Evolutionary conservation across 2,888 invertebrate species (phyloP).

Genomic region (Drosophila trichaetosa): DNA sequence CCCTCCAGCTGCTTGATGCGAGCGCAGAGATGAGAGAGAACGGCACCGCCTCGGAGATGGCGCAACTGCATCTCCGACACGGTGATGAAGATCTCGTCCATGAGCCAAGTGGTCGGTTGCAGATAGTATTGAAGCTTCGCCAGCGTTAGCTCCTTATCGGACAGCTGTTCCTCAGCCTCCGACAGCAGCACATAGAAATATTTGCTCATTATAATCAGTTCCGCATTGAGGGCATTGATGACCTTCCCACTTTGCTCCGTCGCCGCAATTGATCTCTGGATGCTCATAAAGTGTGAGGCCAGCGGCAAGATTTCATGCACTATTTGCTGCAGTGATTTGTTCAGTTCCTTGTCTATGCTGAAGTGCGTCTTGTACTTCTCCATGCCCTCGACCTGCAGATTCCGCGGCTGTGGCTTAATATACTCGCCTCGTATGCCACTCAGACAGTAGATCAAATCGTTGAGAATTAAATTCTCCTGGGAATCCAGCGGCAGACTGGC

Average conservation of each 20-base stretch:
- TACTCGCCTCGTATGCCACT: constrained; percentile 90
- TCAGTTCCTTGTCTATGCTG: constrained; percentile 89
- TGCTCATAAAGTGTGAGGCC: constrained; percentile 94
- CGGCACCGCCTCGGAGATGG: constrained; percentile 89
- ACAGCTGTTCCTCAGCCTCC: constrained; percentile 93
- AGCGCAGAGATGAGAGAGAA: constrained; percentile 94
- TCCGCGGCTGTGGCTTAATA: constrained; percentile 85
- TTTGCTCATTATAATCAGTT: constrained; percentile 91
- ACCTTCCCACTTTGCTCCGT: constrained; percentile 91
- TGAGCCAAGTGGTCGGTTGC: constrained; percentile 93
- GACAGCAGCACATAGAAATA: constrained; percentile 93
- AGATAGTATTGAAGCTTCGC: constrained; percentile 96
- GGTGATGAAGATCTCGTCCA: constrained; percentile 92
- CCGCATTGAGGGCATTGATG: constrained; percentile 94
- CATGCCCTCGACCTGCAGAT: not conserved
- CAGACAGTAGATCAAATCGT: constrained; percentile 93
- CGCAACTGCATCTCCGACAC: constrained; percentile 91
- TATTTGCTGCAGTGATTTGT: constrained; percentile 88
- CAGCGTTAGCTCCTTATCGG: constrained; percentile 90
- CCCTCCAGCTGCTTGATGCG: constrained; percentile 90
- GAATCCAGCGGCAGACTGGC: constrained; percentile 88
- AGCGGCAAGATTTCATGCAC: constrained; percentile 90
- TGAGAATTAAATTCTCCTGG: constrained; percentile 93
- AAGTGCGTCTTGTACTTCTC: constrained; percentile 87
- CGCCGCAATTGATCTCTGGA: constrained; percentile 90